These are phyloP conservation scores for Vesta saturnalis DNA, from an alignment of 2,888 invertebrate species.

Conservation along the genomic window DNA sequence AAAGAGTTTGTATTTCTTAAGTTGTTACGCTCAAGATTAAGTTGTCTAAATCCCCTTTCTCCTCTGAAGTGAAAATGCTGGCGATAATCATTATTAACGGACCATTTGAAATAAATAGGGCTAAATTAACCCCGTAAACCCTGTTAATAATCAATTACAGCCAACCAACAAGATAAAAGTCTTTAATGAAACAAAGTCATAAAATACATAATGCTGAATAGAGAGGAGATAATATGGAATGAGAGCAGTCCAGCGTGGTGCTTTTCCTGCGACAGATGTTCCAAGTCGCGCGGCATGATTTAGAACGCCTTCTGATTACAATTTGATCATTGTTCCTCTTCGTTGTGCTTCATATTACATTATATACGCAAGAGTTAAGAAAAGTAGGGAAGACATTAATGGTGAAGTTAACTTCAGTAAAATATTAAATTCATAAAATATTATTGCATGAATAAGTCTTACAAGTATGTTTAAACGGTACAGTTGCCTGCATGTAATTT, in stretches of 20 bases:
- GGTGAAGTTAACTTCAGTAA: conserved; percentile 57
- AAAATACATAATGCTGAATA: conserved; percentile 36
- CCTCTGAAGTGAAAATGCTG: neutral
- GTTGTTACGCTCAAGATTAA: neutral
- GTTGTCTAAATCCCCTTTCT: neutral
- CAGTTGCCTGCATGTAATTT: conserved; percentile 9
- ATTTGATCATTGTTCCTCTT: conserved; percentile 63
- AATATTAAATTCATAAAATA: conserved; percentile 56
- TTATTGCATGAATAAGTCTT: conserved; percentile 26
- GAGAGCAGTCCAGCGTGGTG: conserved; percentile 42
- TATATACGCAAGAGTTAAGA: conserved; percentile 57
- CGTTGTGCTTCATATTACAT: conserved; percentile 54
- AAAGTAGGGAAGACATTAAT: conserved; percentile 58
- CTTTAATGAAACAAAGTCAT: conserved; percentile 31
- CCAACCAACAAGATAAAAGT: conserved; percentile 24
- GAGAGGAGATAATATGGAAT: conserved; percentile 53
- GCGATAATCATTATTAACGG: neutral
- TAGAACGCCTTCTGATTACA: conserved; percentile 62
- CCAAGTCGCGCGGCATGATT: conserved; percentile 58
- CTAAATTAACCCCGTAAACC: neutral
- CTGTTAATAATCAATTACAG: conserved; percentile 33
- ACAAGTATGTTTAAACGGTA: conserved; percentile 16
- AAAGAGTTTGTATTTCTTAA: too few relatives aligned
- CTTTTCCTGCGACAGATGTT: conserved; percentile 57
- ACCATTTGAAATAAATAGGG: too few relatives aligned